Evolutionary conservation across 2,113 vertebrate species (phyloP), one percentile per base, ranked within the genome.

Genomic region (Myiopsitta monachus): DNA sequence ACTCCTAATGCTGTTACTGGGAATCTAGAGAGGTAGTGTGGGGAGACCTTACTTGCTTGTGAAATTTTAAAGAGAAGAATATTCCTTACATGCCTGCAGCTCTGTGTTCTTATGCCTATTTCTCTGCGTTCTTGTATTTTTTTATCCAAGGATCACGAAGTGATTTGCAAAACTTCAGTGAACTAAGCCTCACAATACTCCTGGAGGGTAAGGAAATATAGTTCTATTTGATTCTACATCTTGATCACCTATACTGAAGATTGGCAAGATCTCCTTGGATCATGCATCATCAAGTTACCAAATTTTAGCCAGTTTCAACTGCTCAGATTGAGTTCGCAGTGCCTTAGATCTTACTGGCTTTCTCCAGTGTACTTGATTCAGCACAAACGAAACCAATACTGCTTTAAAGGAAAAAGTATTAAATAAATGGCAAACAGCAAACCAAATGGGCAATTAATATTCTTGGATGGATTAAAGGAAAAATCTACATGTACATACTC

Each of bases 381-480:
- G 57, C 73, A 72, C 74, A 67, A 73, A 43, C 9, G 2, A 61
- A 54, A 69, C 39, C 36, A 26, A 39, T 3, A 9, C 11, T 8
- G 17, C 72, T 78, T 54, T 7, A 26, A 36, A 78, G 27, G 47
- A 49, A 55, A 23, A 92, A 90, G 30, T 19, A 36, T 64, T 14
- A 70, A 69, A 82, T 43, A 94, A 95, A 87, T 30, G 47, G 77
- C 66, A 79, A 84, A 63, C 61, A 77, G 83, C 51, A 83, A 81
- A 83, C 22, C 28, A 79, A 90, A 79, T 27, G 43, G 51, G 69
- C 78, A 86, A 82, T 80, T 77, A 68, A 81, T 75, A 63, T 63
- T 76, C 62, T 84, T 59, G 72, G 87, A 69, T 47, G 68, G 83
- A 76, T 84, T 80, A 61, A 84, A 82, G 90, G 85, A 3, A 46